Percentiles rank a stretch among this genome's conserved stretches.
Conservation (phyloP, 92 coral and sea anemone species). For the Chrysogorgia sp. region DNA sequence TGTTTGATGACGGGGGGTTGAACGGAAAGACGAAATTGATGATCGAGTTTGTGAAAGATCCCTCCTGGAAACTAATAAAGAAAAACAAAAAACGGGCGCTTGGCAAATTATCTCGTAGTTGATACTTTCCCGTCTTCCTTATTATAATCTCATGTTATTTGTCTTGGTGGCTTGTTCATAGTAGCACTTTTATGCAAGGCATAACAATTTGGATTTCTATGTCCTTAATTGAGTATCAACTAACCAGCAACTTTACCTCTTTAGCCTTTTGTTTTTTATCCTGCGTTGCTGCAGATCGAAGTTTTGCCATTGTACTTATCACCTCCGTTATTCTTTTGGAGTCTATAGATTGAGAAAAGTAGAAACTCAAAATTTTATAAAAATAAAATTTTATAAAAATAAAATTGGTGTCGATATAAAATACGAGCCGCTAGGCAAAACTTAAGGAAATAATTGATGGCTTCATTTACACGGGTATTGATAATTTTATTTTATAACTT, state of each 20-base stretch:
- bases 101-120: too few species aligned
- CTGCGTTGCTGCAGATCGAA: constrained; percentile 66
- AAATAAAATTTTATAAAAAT: too few species aligned
- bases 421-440: too few species aligned
- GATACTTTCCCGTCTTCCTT: too few species aligned
- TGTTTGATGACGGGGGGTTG: constrained; percentile 54
- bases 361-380: too few species aligned
- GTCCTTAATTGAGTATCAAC: too few species aligned
- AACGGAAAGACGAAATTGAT: constrained; percentile 77
- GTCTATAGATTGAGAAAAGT: constrained; percentile 67
- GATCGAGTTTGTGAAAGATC: constrained; percentile 83
- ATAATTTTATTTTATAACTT: too few species aligned
- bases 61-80: constrained; percentile 77
- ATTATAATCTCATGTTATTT: too few species aligned
- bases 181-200: background rate
- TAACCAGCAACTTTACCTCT: constrained; percentile 63
- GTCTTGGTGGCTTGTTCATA: background rate
- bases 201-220: too few species aligned
- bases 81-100: background rate
- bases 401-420: too few species aligned
- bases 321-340: constrained; percentile 91
- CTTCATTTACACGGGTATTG: too few species aligned
- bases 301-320: constrained; percentile 70
- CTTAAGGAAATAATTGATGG: too few species aligned
- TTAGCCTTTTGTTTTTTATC: constrained; percentile 86